Evolutionary conservation across 2,888 invertebrate species (phyloP), one percentile per base, ranked within the genome.

Genomic region (Athalia circularis): DNA sequence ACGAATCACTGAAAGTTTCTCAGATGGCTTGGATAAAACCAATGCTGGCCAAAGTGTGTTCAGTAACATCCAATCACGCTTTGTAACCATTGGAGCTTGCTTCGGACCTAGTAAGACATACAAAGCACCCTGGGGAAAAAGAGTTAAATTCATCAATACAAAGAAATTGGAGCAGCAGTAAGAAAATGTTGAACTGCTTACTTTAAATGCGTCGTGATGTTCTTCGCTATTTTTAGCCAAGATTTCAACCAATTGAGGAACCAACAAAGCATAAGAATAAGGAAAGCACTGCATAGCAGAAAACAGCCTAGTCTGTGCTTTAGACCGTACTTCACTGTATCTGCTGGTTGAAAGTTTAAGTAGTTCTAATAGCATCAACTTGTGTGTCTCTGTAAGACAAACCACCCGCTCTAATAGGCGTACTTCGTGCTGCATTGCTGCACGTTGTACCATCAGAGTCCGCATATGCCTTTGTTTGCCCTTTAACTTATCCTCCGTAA

Each of bases 1-100:
- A 15, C 91, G 91, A 70, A 96, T 93, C 75, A 97, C 95, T 62
- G 95, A 95, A 0, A 95, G 94, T 87, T 98, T 97, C 87, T 98
- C 98, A 3, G 96, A 96, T 68, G 96, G 94, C 81, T 94, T 94
- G 0, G 96, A 95, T 79, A 93, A 92, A 0, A 97, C 91, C 29
- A 98, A 87, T 1, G 95, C 94, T 0, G 96, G 95, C 97, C 97
- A 97, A 0, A 98, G 88, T 47, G 93, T 91, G 59, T 92, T 90
- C 15, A 95, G 91, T 4, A 94, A 92, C 6, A 93, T 91, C 97
- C 97, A 98, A 88, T 96, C 94, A 81, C 95, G 94, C 84, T 94
- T 93, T 8, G 94, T 92, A 1, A 95, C 90, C 6, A 97, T 90
- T 0, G 94, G 93, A 4, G 92, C 92, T 8, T 92, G 90, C 85